A percentile compares a stretch with the other conserved stretches of the same genome.
Conservation (phyloP, 2,113 vertebrate genomes). For the Merops nubicus region DNA sequence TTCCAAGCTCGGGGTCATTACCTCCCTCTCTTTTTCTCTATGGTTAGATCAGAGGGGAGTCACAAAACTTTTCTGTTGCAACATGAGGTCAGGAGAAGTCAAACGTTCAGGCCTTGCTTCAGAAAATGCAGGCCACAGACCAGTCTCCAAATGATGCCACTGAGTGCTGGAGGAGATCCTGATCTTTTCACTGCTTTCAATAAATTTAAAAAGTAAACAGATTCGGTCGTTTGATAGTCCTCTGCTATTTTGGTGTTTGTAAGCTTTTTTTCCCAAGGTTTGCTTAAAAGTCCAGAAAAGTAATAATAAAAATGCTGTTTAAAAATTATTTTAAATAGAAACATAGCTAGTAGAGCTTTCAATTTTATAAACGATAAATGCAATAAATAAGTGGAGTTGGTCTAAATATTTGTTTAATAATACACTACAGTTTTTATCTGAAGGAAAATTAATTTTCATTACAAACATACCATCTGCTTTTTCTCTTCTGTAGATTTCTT, state of each 20-base stretch:
- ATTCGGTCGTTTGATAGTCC: not conserved
- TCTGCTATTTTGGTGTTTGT: not conserved
- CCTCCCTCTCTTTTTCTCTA: not conserved
- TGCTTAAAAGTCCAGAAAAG: not conserved
- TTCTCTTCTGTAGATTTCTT: not conserved
- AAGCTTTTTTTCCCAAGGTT: not conserved
- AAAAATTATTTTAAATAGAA: not conserved
- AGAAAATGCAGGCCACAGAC: not conserved
- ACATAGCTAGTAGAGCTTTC: not conserved
- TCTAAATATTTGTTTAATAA: conserved; percentile 13
- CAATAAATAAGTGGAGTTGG: not conserved
- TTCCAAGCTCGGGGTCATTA: not conserved
- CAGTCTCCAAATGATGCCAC: not conserved
- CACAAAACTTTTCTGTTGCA: conserved; percentile 6
- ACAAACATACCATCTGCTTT: not conserved
- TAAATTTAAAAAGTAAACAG: not conserved
- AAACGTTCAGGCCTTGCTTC: conserved; percentile 12
- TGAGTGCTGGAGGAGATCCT: not conserved
- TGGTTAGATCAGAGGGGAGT: not conserved
- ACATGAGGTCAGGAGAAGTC: not conserved
- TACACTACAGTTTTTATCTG: not conserved
- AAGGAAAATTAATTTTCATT: not conserved
- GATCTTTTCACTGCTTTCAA: conserved; percentile 3
- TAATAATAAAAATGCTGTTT: not conserved
- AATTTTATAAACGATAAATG: not conserved